Conservation (phyloP, 2,888 invertebrate genomes). For the Pterostichus niger region DNA sequence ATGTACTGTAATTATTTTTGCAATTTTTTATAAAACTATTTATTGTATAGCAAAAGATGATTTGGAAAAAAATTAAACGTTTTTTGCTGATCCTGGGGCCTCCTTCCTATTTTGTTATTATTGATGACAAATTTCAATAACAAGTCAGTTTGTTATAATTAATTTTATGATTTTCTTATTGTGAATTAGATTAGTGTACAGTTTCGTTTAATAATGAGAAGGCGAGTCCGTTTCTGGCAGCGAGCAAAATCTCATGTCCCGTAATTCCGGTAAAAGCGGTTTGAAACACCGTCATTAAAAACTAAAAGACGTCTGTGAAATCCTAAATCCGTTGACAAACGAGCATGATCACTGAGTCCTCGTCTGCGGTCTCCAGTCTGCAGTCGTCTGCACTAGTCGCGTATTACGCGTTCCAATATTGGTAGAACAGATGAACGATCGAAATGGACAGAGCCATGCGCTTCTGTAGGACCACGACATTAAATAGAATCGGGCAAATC, state of each 20-base stretch:
- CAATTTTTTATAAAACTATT: no score
- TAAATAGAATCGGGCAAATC: constrained; percentile 36
- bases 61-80: no score
- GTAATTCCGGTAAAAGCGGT: constrained; percentile 7
- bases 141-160: no score
- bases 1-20: no score
- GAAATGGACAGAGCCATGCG: constrained; percentile 19
- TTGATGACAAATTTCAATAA: no score
- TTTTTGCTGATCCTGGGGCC: no score
- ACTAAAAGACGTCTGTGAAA: constrained; percentile 1
- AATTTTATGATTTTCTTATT: no score
- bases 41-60: no score
- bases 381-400: constrained; percentile 13
- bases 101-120: no score
- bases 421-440: constrained; percentile 37
- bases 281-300: constrained; percentile 19
- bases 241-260: not conserved
- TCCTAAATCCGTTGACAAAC: constrained; percentile 28
- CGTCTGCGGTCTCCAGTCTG: not conserved
- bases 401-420: constrained; percentile 37
- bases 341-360: not conserved
- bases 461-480: not conserved
- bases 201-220: no score
- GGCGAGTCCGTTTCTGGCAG: no score
- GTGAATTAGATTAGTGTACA: no score